Base-by-base conservation (phyloP, 2,888 invertebrate species). In the Drosophila kokeensis region DNA sequence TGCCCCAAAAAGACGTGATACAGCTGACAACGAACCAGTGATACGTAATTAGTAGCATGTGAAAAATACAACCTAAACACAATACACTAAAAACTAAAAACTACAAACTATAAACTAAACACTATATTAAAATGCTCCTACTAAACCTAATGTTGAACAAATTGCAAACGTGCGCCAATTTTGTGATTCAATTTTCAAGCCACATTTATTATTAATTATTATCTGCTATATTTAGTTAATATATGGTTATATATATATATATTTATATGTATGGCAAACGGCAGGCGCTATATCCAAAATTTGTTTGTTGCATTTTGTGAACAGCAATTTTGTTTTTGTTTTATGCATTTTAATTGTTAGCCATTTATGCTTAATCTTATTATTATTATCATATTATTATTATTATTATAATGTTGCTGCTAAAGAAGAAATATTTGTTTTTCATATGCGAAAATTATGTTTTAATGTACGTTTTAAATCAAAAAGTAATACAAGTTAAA, bases 1-100 rank as follows among this genome's bases (percentile, higher is more conserved):
- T 94, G 95, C 91, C 95, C 95, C 82, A 95, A 95, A 94, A 85
- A 85, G 87, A 87, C 92, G 91, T 93, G 91, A 92, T 91, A 76
- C 66, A 60, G 67, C 66, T 71, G 84, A 83, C 79, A 77, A 81
- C 87, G 85, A 84, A 87, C 79, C 90, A 90, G 90, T 90, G 86
- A 87, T 87, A 85, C 76, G 73, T 84, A 87, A 77, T 73, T 76
- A 73, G 66, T 75, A 83, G 72, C 66, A 76, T 60, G 42, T 71
- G 65, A 59, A 55, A 66, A 55, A 60, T 24, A 34, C n/a, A 36
- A 36, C 11, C 24, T 36, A 54, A 50, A 15, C 32, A 53, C 21
- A 13, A 53, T 27, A 38, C 13, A 55, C 21, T 45, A 53, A 53
- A 27, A 15, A 21, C 61, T 72, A 62, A 15, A 45, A 18, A 38